Evolutionary conservation across 2,888 invertebrate genomes (phyloP).

Genomic region (Lochmaea capreae): DNA sequence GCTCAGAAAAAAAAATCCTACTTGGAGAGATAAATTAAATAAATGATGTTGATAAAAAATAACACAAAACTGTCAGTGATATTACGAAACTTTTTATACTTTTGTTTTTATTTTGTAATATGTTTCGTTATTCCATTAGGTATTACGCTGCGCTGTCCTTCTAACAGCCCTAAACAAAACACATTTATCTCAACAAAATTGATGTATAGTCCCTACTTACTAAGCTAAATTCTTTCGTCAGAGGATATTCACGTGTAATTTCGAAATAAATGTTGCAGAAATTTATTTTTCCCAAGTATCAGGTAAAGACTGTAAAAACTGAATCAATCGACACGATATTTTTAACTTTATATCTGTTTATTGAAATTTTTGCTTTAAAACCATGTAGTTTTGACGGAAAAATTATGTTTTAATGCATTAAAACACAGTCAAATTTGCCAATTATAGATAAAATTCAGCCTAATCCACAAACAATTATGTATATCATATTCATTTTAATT

Average conservation of each 20-base stretch:
- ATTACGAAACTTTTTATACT: slow-evolving; percentile 22
- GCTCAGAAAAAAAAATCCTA: not conserved
- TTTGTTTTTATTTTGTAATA: slow-evolving; percentile 5
- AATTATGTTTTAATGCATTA: no score
- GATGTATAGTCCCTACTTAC: not conserved
- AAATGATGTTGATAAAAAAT: not conserved
- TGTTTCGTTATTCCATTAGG: slow-evolving; percentile 8
- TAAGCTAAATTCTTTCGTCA: not conserved
- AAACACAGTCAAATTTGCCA: no score
- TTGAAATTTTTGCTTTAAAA: not conserved
- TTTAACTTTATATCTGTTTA: not conserved
- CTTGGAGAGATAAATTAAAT: slow-evolving; percentile 15
- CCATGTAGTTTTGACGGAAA: no score
- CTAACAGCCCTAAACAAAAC: not conserved
- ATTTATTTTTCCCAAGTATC: not conserved
- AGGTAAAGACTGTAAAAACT: not conserved
- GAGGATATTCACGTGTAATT: not conserved
- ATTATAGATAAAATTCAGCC: no score
- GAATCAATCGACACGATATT: not conserved
- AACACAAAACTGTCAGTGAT: not conserved
- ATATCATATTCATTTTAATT: no score
- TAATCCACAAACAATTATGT: no score
- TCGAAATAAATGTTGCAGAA: not conserved
- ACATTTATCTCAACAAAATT: not conserved
- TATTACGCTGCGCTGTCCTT: not conserved